Conservation (phyloP, 2,888 invertebrate species). For the Notodonta ziczac region DNA sequence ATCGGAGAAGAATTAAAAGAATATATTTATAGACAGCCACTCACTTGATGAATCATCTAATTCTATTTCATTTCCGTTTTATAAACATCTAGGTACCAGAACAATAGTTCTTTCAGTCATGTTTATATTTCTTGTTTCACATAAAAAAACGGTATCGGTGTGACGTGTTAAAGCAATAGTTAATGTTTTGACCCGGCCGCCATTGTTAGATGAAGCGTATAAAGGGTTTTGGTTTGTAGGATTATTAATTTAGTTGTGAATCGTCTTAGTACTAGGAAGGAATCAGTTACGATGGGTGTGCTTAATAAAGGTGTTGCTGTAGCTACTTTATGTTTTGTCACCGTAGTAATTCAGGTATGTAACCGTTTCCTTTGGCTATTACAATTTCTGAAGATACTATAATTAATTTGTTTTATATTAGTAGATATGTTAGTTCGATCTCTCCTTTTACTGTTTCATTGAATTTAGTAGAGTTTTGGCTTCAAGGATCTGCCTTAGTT, state of each 20-base stretch:
- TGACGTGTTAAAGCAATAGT: not conserved
- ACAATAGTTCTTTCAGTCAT: slow-evolving; percentile 3
- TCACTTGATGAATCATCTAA: not conserved
- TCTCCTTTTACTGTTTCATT: too few species aligned
- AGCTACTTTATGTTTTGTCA: not conserved
- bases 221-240: not conserved
- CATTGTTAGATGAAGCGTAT: not conserved
- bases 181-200: not conserved
- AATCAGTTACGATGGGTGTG: not conserved
- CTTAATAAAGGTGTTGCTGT: not conserved
- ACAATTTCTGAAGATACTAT: too few species aligned
- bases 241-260: not conserved
- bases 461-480: too few species aligned
- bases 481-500: too few species aligned
- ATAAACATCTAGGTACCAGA: not conserved
- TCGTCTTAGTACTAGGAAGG: not conserved
- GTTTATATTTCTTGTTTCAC: slow-evolving; percentile 4
- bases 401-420: too few species aligned
- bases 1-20: too few species aligned
- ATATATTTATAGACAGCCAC: too few species aligned
- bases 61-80: not conserved
- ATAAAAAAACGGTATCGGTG: not conserved
- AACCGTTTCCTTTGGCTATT: not conserved
- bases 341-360: not conserved
- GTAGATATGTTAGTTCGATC: too few species aligned